These are phyloP conservation scores for Cephus runcator DNA, from an alignment of 2,888 invertebrate species.

Conservation along the genomic window DNA sequence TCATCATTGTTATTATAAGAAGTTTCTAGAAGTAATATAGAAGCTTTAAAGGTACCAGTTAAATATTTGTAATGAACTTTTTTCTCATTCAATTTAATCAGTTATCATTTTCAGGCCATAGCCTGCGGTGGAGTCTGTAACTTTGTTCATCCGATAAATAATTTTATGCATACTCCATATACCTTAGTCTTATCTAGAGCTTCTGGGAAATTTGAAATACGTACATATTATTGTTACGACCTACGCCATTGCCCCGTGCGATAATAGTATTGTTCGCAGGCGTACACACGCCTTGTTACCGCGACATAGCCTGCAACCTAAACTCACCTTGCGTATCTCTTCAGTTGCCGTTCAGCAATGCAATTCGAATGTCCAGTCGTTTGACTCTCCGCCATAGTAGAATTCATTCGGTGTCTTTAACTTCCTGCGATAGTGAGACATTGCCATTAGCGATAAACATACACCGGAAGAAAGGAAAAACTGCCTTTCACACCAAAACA, in stretches of 20 bases:
- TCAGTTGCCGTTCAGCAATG: constrained; percentile 57
- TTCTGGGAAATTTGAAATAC: background rate
- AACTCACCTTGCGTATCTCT: constrained; percentile 46
- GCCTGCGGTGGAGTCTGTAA: background rate
- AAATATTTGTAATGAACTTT: background rate
- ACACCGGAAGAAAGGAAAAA: constrained; percentile 10
- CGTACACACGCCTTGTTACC: constrained; percentile 53
- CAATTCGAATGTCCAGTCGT: constrained; percentile 34
- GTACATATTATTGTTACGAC: background rate
- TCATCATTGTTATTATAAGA: background rate
- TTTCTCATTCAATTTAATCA: too few species aligned
- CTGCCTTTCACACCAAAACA: too few species aligned
- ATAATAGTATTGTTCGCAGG: constrained; percentile 54
- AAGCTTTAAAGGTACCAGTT: background rate
- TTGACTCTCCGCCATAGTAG: background rate
- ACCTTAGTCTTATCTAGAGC: background rate
- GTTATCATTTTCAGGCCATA: too few species aligned
- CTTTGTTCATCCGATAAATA: background rate
- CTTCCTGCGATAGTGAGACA: background rate
- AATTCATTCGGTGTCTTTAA: background rate
- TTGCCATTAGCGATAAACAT: background rate
- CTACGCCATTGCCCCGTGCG: constrained; percentile 52
- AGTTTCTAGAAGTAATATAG: background rate
- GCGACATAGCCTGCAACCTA: constrained; percentile 49
- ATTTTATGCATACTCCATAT: background rate